These are phyloP conservation scores for Ptilodon capucinus DNA, from an alignment of 2,888 invertebrate species.

Conservation along the genomic window DNA sequence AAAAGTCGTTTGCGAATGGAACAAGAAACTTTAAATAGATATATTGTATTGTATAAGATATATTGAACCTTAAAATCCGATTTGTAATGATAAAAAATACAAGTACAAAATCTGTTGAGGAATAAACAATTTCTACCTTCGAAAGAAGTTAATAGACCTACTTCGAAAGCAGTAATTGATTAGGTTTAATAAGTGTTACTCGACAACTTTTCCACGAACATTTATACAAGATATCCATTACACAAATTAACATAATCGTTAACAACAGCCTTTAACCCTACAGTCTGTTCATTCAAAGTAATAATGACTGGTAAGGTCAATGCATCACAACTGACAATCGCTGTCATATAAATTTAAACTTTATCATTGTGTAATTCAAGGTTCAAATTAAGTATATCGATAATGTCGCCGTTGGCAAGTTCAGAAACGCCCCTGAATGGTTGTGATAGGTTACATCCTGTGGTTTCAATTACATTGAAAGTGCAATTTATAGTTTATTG, in stretches of 20 bases:
- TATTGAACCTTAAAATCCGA: too few species aligned
- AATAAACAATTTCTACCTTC: too few species aligned
- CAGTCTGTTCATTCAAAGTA: constrained; percentile 46
- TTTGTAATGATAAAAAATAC: too few species aligned
- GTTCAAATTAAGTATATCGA: constrained; percentile 26
- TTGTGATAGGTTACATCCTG: constrained; percentile 75
- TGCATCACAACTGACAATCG: constrained; percentile 42
- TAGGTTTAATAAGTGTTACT: not conserved
- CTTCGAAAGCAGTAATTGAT: not conserved
- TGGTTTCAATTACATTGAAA: constrained; percentile 71
- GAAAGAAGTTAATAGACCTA: too few species aligned
- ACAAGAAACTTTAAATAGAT: too few species aligned
- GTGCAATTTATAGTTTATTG: constrained; percentile 64
- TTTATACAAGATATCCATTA: constrained; percentile 22
- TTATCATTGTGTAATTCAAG: constrained; percentile 26
- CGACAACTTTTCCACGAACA: constrained; percentile 1
- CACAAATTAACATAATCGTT: constrained; percentile 33
- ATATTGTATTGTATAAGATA: too few species aligned
- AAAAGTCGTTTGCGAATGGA: too few species aligned
- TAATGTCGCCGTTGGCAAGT: constrained; percentile 35
- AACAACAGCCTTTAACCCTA: constrained; percentile 38
- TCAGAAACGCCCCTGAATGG: constrained; percentile 67
- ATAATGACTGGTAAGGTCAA: constrained; percentile 55
- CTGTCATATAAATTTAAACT: constrained; percentile 29
- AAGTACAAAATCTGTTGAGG: too few species aligned